Evolutionary conservation across 2,113 vertebrate genomes (phyloP).

Genomic region (Eolophus roseicapilla): DNA sequence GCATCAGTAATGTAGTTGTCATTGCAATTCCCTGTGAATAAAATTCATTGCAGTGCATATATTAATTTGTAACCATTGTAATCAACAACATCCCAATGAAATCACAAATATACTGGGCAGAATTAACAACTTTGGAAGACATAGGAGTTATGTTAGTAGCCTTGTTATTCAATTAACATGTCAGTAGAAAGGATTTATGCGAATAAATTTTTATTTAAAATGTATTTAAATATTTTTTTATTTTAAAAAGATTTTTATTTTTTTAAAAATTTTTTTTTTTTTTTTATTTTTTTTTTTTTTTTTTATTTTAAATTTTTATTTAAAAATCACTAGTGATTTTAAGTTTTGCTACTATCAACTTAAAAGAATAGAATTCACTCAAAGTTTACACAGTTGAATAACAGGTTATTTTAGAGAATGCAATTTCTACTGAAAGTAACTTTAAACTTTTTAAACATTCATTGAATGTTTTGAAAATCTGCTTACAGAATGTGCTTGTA

Average conservation of each 20-base stretch:
- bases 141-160: not conserved
- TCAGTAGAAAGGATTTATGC: not conserved
- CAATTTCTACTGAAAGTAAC: not conserved
- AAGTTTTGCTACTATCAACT: not conserved
- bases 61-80: slow-evolving; percentile 28
- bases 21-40: not conserved
- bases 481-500: not conserved
- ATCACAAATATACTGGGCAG: slow-evolving; percentile 1
- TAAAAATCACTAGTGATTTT: not conserved
- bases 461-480: not conserved
- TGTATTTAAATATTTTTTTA: too few relatives aligned
- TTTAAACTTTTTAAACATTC: not conserved
- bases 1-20: not conserved
- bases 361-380: not conserved
- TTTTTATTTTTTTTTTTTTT: too few relatives aligned
- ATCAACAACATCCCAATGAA: slow-evolving; percentile 20
- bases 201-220: not conserved
- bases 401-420: not conserved
- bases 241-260: not conserved
- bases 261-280: too few relatives aligned
- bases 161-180: not conserved
- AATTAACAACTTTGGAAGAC: slow-evolving; percentile 27
- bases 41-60: slow-evolving; percentile 10
- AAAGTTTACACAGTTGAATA: not conserved
- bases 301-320: not conserved